Conservation (phyloP, 2,113 vertebrate genomes). For the Ploceus nigricollis region DNA sequence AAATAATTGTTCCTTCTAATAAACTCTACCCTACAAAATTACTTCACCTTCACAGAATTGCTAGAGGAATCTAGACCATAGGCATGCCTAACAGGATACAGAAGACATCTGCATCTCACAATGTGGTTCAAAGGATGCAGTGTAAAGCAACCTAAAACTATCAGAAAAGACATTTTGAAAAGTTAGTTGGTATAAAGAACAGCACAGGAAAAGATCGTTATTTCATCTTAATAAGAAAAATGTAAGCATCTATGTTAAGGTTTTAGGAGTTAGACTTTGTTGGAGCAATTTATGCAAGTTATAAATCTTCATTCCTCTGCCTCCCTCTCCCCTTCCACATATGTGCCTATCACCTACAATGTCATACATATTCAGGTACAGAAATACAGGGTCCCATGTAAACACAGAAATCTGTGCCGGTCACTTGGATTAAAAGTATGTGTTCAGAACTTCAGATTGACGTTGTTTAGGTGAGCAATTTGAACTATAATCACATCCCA, state of each 20-base stretch:
- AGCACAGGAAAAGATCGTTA: neutral
- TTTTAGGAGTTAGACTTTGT: neutral
- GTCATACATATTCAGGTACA: neutral
- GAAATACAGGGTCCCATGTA: neutral
- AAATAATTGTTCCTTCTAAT: neutral
- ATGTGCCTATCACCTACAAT: neutral
- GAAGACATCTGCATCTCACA: accelerated
- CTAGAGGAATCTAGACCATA: neutral
- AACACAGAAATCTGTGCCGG: neutral
- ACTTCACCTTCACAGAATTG: neutral
- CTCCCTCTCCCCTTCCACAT: neutral
- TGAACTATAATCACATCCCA: neutral
- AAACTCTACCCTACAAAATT: neutral
- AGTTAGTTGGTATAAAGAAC: neutral
- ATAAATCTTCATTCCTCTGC: neutral
- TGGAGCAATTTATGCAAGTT: neutral
- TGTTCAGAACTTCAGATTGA: neutral
- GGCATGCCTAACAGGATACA: neutral
- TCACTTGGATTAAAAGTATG: neutral
- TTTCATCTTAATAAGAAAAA: neutral
- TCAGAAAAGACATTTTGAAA: neutral
- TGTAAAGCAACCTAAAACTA: neutral
- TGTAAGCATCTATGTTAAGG: neutral
- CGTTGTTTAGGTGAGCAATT: neutral
- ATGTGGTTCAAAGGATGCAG: neutral